Base-by-base conservation (phyloP, 2,888 invertebrate genomes). In the Anthrax anthrax region DNA sequence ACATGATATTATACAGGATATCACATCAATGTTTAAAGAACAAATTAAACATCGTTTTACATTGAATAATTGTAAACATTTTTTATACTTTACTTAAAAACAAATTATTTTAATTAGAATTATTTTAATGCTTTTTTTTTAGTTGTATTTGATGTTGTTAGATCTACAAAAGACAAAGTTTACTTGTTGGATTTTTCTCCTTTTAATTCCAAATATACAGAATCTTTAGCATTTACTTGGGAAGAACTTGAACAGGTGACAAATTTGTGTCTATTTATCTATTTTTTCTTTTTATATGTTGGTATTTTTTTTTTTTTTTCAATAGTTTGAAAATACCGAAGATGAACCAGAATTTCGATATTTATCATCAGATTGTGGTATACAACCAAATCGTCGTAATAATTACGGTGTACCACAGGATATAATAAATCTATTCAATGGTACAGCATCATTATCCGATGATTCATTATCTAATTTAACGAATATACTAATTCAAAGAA, bases 111-210 rank as follows among this genome's bases (percentile, higher is more conserved):
- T n/a, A n/a, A n/a, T n/a, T n/a, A n/a, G n/a, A n/a, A n/a, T n/a
- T n/a, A n/a, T 34, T 39, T 2, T 39, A n/a, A n/a, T 34, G 29
- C 1, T 39, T 5, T 13, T 23, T 37, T 44, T 47, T 5, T 19
- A 55, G 55, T 51, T 50, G 50, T 51, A 34, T 56, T 56, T 29
- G 56, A 56, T 51, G 52, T 54, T 1, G 44, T 56, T 3, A 51
- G 55, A n/a, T 39, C 43, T 2, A 27, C 29, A 5, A 56, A 55
- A 39, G 55, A 55, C 44, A 37, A 47, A 14, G 51, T 54, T 3
- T 39, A 32, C 14, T 32, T 56, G 1, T 12, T 56, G 13, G 56
- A 56, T 39, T 55, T 56, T 44, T 48, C 55, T 14, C 54, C 55
- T n/a, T 53, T 55, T 17, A 38, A 48, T 14, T 47, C 47, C 17